phyloP scores from a whole-genome alignment of 1,140 invertebrate genomes.

The Scylla paramamosain region DNA sequence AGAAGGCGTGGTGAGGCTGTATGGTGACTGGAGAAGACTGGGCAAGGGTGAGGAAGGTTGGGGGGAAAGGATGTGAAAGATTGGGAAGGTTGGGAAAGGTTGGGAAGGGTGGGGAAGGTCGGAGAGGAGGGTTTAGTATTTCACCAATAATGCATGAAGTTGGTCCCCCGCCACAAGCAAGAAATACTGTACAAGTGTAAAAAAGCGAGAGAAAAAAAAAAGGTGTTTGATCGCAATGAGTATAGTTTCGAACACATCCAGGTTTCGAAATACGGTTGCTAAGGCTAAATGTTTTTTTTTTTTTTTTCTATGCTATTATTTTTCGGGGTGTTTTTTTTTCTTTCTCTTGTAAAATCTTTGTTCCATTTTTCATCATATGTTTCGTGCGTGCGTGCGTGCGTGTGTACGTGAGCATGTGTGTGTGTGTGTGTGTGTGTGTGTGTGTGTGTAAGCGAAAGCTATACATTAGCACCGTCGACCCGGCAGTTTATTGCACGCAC shows the following conservation, averaged over 20 bases:
- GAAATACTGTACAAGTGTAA: not conserved
- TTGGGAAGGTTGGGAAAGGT: not conserved
- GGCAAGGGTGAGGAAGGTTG: not conserved
- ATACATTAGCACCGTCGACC: not conserved
- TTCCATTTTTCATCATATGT: not conserved
- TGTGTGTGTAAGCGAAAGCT: not conserved
- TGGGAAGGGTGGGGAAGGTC: not conserved
- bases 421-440: conserved; percentile 20
- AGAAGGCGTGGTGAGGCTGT: not conserved
- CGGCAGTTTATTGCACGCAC: not conserved
- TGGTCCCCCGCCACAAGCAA: not conserved
- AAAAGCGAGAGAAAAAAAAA: not conserved
- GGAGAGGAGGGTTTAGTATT: not conserved
- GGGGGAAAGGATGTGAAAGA: not conserved
- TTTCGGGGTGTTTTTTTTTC: not conserved
- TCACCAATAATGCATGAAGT: not conserved
- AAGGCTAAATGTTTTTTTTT: not conserved
- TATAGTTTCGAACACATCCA: not conserved
- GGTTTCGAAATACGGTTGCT: not conserved
- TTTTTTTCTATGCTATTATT: not conserved
- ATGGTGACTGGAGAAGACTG: not conserved
- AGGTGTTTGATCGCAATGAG: not conserved
- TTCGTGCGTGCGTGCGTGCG: not conserved
- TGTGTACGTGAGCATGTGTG: not conserved
- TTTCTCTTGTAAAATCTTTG: not conserved